Conservation (phyloP, 2,888 invertebrate species). For the Hyposoter didymator region DNA sequence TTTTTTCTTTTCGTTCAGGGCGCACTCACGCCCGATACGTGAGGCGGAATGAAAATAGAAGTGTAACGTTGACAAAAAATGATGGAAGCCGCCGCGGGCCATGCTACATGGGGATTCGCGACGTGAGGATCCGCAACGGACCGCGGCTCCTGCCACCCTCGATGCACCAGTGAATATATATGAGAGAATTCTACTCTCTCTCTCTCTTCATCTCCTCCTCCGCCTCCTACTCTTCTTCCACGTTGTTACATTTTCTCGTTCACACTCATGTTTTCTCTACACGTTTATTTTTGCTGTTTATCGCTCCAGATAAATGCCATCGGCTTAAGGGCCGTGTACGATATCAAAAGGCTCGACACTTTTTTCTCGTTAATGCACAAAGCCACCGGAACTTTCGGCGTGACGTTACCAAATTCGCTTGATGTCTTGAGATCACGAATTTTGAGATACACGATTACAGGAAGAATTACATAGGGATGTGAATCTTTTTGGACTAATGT, state of each 20-base stretch:
- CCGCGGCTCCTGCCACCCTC: conserved; percentile 52
- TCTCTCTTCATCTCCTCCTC: neutral
- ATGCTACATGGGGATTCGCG: conserved; percentile 75
- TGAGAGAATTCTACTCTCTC: conserved; percentile 6
- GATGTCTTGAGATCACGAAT: neutral
- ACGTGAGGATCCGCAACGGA: conserved; percentile 61
- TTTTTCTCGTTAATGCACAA: conserved; percentile 1
- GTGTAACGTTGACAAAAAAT: conserved; percentile 80
- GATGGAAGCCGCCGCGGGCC: conserved; percentile 78
- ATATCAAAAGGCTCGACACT: conserved; percentile 22
- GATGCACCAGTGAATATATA: conserved; percentile 14
- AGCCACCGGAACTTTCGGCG: neutral
- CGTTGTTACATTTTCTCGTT: conserved; percentile 44
- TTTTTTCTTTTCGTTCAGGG: conserved; percentile 55
- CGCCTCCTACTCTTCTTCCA: conserved; percentile 21
- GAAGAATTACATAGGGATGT: neutral
- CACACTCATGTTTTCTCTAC: conserved; percentile 31
- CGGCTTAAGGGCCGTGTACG: conserved; percentile 35
- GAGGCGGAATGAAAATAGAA: conserved; percentile 81
- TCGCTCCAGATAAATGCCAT: conserved; percentile 52
- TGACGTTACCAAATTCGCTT: neutral
- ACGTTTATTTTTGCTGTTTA: conserved; percentile 47
- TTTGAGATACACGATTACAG: neutral
- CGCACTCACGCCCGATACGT: conserved; percentile 74
- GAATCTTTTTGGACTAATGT: too few relatives aligned